phyloP scores from a whole-genome alignment of 2,888 invertebrate species.

The Heliconius aoede region DNA sequence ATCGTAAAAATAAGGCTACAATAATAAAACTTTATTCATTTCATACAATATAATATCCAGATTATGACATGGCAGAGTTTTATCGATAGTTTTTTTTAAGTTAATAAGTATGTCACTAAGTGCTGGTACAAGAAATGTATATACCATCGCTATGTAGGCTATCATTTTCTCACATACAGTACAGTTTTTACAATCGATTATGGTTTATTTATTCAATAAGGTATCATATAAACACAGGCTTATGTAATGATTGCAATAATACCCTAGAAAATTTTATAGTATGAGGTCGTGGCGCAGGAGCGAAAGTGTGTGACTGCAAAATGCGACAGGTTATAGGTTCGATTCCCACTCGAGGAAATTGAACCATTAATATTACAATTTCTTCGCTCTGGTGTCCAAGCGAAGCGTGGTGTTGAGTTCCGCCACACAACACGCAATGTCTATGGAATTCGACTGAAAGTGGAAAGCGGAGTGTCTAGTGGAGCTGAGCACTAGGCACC shows the following conservation, averaged over 20 bases:
- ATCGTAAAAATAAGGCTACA: background rate
- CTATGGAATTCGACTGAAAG: too few species aligned
- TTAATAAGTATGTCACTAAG: background rate
- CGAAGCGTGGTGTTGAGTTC: too few species aligned
- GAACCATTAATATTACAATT: too few species aligned
- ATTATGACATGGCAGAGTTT: background rate
- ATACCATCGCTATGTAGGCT: conserved; percentile 14
- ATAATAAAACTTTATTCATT: background rate
- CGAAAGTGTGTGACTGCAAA: too few species aligned
- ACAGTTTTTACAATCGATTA: conserved; percentile 15
- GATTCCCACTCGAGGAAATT: too few species aligned
- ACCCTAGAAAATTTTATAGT: background rate
- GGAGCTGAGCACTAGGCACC: too few species aligned
- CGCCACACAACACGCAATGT: too few species aligned
- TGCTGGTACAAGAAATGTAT: conserved; percentile 5
- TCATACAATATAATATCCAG: background rate
- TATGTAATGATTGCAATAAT: conserved; percentile 11
- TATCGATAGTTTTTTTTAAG: background rate
- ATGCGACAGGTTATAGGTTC: too few species aligned
- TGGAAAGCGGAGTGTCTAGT: too few species aligned
- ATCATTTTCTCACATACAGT: conserved; percentile 19
- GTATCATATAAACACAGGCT: conserved; percentile 1
- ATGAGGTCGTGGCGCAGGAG: too few species aligned
- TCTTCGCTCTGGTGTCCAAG: too few species aligned
- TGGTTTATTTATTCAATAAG: background rate